Conservation (phyloP, 2,888 invertebrate species). For the Brenthis daphne region DNA sequence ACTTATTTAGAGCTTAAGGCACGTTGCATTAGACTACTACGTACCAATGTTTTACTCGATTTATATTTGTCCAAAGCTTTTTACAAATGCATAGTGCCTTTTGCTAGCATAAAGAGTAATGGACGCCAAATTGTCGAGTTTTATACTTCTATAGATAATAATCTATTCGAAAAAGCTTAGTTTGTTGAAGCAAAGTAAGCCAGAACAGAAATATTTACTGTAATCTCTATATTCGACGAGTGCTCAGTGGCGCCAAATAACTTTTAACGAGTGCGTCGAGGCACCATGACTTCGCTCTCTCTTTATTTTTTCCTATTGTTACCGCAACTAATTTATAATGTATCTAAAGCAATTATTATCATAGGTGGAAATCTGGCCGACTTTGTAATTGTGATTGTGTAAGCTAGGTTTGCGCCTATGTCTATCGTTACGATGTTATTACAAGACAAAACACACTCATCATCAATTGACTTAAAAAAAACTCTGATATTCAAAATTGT, state of each 20-base stretch:
- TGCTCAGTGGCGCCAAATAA: constrained; percentile 25
- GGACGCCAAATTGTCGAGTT: constrained; percentile 10
- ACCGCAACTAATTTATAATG: not conserved
- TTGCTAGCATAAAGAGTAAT: constrained; percentile 57
- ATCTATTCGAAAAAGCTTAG: constrained; percentile 4
- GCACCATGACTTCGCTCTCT: constrained; percentile 42
- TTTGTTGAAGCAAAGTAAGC: constrained; percentile 7
- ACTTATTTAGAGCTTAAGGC: constrained; percentile 64
- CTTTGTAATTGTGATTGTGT: too few species aligned
- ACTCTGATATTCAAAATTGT: too few species aligned
- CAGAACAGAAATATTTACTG: constrained; percentile 2
- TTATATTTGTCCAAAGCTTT: constrained; percentile 56
- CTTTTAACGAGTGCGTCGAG: constrained; percentile 48
- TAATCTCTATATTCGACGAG: constrained; percentile 33
- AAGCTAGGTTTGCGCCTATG: too few species aligned
- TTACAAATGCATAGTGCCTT: constrained; percentile 73
- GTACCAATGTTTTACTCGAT: constrained; percentile 46
- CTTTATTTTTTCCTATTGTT: not conserved
- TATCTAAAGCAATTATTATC: too few species aligned
- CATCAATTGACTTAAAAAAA: too few species aligned
- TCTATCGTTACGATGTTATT: too few species aligned
- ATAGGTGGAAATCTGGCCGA: too few species aligned
- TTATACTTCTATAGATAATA: constrained; percentile 4
- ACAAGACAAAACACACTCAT: too few species aligned
- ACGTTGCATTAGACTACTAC: constrained; percentile 62